These are phyloP conservation scores for Sycophaga agraensis DNA, from an alignment of 1,140 invertebrate genomes.

Conservation along the genomic window DNA sequence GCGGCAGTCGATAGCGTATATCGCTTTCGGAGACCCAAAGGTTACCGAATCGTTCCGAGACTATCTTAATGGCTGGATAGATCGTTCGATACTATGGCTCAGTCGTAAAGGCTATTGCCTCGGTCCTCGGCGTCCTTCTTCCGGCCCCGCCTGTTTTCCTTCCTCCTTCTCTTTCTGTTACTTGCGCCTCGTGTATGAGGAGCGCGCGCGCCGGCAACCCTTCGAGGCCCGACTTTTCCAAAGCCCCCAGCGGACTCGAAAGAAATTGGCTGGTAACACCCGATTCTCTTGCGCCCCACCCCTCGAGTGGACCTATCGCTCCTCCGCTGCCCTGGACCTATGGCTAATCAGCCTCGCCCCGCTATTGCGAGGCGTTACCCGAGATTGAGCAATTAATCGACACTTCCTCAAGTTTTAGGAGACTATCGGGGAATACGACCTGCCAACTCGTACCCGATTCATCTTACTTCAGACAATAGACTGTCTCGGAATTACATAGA, in stretches of 20 bases:
- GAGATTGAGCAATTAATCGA: conserved; percentile 10
- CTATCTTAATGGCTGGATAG: conserved; percentile 60
- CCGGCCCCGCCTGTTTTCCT: conserved; percentile 12
- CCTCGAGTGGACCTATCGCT: neutral
- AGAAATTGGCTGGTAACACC: conserved; percentile 44
- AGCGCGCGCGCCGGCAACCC: conserved; percentile 7
- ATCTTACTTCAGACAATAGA: too few species aligned
- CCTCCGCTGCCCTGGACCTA: too few species aligned
- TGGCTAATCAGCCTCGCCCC: conserved; percentile 17
- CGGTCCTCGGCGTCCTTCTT: conserved; percentile 18
- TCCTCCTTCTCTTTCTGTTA: neutral
- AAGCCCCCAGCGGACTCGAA: neutral
- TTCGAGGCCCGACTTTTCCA: neutral
- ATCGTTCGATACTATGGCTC: conserved; percentile 60
- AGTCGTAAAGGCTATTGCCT: conserved; percentile 60
- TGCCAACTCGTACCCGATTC: too few species aligned
- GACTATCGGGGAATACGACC: neutral
- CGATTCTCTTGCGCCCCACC: conserved; percentile 26
- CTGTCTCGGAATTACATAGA: too few species aligned
- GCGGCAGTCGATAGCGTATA: conserved; percentile 55
- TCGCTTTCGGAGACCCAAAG: conserved; percentile 58
- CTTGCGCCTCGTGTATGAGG: neutral
- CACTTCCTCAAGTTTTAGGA: neutral
- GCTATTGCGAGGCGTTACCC: neutral
- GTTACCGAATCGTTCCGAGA: conserved; percentile 60